Base-by-base conservation (phyloP, 2,113 vertebrate species). In the Xiphophorus hellerii region DNA sequence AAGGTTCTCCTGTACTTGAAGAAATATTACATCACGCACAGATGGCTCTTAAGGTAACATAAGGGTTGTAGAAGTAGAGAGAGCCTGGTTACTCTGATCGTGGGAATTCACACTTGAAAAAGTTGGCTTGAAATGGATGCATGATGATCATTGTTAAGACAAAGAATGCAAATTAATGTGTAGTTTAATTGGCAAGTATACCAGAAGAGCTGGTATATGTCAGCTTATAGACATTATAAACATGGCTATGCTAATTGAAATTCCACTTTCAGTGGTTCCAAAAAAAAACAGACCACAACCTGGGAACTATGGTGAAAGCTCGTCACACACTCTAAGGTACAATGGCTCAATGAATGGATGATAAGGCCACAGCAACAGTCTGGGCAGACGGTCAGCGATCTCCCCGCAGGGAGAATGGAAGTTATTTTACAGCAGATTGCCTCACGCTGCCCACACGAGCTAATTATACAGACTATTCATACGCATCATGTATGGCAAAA, bases 351-450 rank as follows among this genome's bases (percentile, higher is more conserved):
- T 83, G 80, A 87, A 84, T 81, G 74, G 87, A 84, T 88, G 79
- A 89, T 84, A 81, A 86, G 79, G 76, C 71, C 73, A 83, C 72
- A 63, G 69, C 72, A 84, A 68, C 82, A 69, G 80, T 71, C 70
- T 83, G 90, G 87, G 89, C 92, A 91, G 87, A 90, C 87, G 84
- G 83, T 78, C 89, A 88, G 77, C 51, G 75, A 87, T 88, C 83
- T 81, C 31, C 84, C 91, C 44, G 54, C 65, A 81, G 88, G 89
- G 89, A 86, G 61, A 87, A 85, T 80, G 35, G 71, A 87, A 78
- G 80, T 87, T 91, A 91, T 90, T 91, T 88, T 87, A 85, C 83
- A 90, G 84, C 89, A 92, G 85, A 92, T 91, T 92, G 88, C 82
- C 73, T 85, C 81, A 72, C 69, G 76, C 90, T 89, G 89, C 89